Evolutionary conservation across 2,113 vertebrate species (phyloP).

Genomic region (Nycticryphes semicollaris): DNA sequence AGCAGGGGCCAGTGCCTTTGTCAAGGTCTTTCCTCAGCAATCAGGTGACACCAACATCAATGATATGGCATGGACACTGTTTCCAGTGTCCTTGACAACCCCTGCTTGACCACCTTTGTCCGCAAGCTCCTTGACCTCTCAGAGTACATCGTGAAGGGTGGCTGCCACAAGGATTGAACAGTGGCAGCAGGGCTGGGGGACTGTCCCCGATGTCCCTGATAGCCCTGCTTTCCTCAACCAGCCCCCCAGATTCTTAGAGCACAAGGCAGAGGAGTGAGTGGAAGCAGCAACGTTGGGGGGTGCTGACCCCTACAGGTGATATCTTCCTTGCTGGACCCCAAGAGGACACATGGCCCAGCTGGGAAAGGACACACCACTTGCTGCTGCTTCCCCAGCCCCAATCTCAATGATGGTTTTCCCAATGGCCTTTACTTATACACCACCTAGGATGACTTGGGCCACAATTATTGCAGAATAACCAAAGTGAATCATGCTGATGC

Average conservation of each 20-base stretch:
- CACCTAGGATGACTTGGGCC: no score
- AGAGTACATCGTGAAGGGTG: not conserved
- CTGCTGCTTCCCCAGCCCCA: no score
- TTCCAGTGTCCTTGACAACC: not conserved
- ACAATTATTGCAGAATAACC: no score
- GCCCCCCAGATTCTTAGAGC: not conserved
- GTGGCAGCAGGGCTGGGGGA: not conserved
- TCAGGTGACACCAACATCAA: not conserved
- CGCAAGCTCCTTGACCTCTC: not conserved
- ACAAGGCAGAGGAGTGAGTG: not conserved
- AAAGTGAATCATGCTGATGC: no score
- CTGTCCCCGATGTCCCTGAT: not conserved
- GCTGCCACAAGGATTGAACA: not conserved
- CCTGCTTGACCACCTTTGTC: not conserved
- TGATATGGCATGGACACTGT: not conserved
- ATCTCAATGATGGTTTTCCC: no score
- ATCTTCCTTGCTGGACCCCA: no score
- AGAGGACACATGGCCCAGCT: no score
- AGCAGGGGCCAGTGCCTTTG: not conserved
- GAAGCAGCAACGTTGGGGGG: not conserved
- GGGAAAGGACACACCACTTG: no score
- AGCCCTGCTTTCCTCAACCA: not conserved
- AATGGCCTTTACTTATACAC: no score
- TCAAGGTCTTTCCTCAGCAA: not conserved
- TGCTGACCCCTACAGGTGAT: not conserved